Percentiles rank a stretch among this genome's conserved stretches.
These are phyloP conservation scores for Ornithoptera alexandrae DNA, from an alignment of 2,888 invertebrate genomes.

Conservation along the genomic window DNA sequence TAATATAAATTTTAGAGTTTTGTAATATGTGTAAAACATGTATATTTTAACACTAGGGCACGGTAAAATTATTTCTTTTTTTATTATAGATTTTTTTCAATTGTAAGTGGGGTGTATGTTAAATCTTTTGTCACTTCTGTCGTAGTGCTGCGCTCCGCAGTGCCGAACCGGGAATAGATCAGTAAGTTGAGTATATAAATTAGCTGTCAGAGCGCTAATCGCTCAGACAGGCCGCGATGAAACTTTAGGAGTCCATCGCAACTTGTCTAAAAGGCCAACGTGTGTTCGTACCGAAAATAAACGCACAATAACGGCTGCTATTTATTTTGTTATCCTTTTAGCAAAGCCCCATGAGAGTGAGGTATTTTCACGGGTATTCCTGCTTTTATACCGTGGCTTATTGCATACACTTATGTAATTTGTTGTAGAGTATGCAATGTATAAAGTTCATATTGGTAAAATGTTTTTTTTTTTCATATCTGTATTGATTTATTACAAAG, in stretches of 20 bases:
- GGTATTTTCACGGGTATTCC: conserved; percentile 14
- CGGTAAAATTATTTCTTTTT: background rate
- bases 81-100: background rate
- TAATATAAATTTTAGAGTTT: no score
- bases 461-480: no score
- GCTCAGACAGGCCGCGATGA: conserved; percentile 77
- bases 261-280: conserved; percentile 69
- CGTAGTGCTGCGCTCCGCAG: conserved; percentile 46
- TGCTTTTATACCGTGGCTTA: conserved; percentile 42
- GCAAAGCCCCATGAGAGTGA: conserved; percentile 49
- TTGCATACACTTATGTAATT: conserved; percentile 9
- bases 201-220: conserved; percentile 79
- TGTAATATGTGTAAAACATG: background rate
- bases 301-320: conserved; percentile 63
- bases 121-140: conserved; percentile 49
- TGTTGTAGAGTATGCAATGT: background rate
- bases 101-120: conserved; percentile 19
- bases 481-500: no score
- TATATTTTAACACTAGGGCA: background rate
- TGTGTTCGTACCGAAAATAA: conserved; percentile 61
- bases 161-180: conserved; percentile 69
- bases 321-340: conserved; percentile 70
- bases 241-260: conserved; percentile 75
- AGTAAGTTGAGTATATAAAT: conserved; percentile 79
- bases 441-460: background rate